phyloP scores from a whole-genome alignment of 2,113 vertebrate species.

The Cinclus mexicanus region DNA sequence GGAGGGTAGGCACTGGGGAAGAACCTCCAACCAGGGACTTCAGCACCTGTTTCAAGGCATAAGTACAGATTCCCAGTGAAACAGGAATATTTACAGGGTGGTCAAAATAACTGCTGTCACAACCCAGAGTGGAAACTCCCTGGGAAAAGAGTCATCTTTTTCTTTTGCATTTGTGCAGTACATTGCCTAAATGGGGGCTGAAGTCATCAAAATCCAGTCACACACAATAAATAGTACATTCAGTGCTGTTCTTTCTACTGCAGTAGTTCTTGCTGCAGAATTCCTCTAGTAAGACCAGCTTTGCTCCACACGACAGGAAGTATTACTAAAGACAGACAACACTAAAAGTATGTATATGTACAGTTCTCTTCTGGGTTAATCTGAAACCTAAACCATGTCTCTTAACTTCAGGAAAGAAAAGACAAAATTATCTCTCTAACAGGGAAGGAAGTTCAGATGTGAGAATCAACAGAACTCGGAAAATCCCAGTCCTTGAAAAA shows the following conservation, averaged over 20 bases:
- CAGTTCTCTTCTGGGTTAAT: background rate
- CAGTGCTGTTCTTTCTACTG: background rate
- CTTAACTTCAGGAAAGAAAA: background rate
- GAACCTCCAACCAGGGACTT: background rate
- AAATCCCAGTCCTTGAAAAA: background rate
- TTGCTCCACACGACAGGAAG: background rate
- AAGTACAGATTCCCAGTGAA: background rate
- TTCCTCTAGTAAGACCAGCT: background rate
- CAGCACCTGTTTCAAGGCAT: background rate
- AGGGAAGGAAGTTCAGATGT: background rate
- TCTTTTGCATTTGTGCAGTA: background rate
- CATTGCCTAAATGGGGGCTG: background rate
- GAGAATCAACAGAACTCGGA: rapidly evolving
- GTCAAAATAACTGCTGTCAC: background rate
- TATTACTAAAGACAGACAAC: background rate
- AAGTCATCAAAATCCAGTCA: background rate
- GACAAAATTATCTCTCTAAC: background rate
- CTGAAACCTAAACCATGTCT: background rate
- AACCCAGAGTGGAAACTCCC: background rate
- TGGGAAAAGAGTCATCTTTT: background rate
- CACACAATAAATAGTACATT: background rate
- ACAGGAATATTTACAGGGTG: background rate
- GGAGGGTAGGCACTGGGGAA: background rate
- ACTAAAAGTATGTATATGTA: background rate
- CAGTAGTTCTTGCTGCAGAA: background rate